Percentiles rank a stretch among this genome's conserved stretches.
phyloP scores from a whole-genome alignment of 1,140 invertebrate species.

The Aplysia californica region DNA sequence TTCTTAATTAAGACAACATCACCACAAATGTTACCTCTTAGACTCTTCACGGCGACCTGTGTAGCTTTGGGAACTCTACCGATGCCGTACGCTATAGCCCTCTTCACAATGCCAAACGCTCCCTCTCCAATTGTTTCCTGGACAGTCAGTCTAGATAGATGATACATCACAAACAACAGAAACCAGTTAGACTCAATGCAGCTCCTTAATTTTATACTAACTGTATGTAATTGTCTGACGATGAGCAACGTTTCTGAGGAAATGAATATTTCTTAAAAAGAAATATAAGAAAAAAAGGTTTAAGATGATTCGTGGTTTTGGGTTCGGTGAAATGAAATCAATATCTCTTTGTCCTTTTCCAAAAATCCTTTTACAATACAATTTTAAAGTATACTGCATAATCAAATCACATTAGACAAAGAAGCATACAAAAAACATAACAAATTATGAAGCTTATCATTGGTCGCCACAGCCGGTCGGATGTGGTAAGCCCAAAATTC shows the following conservation, averaged over 20 bases:
- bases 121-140: conserved; percentile 91
- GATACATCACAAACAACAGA: too few relatives aligned
- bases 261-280: background rate
- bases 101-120: conserved; percentile 93
- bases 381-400: too few relatives aligned
- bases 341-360: too few relatives aligned
- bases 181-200: background rate
- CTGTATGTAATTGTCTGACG: background rate
- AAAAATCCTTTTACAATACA: too few relatives aligned
- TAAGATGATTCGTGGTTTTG: background rate
- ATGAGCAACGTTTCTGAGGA: background rate
- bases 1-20: too few relatives aligned
- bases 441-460: too few relatives aligned
- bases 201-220: background rate
- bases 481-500: too few relatives aligned
- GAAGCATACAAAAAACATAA: too few relatives aligned
- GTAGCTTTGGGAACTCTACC: conserved; percentile 75
- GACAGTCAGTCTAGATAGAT: conserved; percentile 76
- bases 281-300: background rate
- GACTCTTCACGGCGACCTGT: conserved; percentile 97
- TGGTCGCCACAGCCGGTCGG: too few relatives aligned
- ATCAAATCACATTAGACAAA: too few relatives aligned
- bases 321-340: too few relatives aligned
- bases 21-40: conserved; percentile 93
- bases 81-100: conserved; percentile 82